Evolutionary conservation across 1,140 invertebrate genomes (phyloP), one percentile per base, ranked within the genome.

Genomic region (Lasioglossum albipes): DNA sequence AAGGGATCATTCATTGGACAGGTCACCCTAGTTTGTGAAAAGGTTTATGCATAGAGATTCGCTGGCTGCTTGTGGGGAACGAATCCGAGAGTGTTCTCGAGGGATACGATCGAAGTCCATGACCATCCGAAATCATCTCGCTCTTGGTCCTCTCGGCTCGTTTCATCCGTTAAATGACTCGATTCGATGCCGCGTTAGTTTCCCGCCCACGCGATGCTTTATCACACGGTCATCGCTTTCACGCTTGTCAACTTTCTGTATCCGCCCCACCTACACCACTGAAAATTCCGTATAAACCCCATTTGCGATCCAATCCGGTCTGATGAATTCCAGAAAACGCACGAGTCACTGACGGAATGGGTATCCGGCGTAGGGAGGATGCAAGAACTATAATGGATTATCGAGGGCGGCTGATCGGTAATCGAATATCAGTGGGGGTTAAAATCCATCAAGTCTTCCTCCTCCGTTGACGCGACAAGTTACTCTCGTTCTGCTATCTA

Each of bases 331-430:
- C 88, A 84, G 87, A 90, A 91, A 90, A 88, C 81, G 84, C 83
- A 84, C 89, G 82, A 90, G 87, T 90, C 89, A 90, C 79, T 66
- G 82, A 31, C 49, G 62, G 67, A 59, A 83, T 62, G 70, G 75
- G 69, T 83, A 78, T 80, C 81, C 66, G 41, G 64, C 72, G 20
- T 67, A 70, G 83, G 84, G 86, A 84, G 80, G 83, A 81, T 87
- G 87, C 86, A 90, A 90, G 90, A 90, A 90, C 88, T 84, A 83
- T 91, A 91, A 92, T 92, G 87, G 91, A 92, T 92, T 92, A 91
- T 92, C 90, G 78, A 79, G 84, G 82, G 86, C 78, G 31, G 84
- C 77, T 68, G 82, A 89, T 91, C 88, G 86, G 88, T 91, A 92
- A 91, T 92, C 87, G 90, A 91, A 91, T 91, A 91, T 87, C 88